These are phyloP conservation scores for Gallinago jamesoni DNA, from an alignment of 2,113 vertebrate species.

Conservation along the genomic window DNA sequence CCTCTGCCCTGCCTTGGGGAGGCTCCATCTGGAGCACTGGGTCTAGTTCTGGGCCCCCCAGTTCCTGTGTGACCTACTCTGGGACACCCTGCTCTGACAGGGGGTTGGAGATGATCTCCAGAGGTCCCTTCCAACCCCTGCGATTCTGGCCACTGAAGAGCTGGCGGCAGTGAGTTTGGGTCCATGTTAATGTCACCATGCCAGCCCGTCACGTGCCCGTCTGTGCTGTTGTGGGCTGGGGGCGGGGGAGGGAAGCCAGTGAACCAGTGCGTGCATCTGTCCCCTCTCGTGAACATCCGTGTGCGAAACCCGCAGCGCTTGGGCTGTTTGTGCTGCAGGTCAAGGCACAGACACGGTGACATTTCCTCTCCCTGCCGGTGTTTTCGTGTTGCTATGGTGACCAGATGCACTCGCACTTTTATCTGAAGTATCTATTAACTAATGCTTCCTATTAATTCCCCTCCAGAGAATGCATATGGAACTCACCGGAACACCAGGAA, in stretches of 20 bases:
- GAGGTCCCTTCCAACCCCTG: neutral
- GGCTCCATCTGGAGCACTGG: neutral
- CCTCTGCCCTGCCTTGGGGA: neutral
- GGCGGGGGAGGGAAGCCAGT: neutral
- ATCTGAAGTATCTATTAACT: constrained; percentile 67
- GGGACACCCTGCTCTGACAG: neutral
- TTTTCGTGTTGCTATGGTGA: constrained; percentile 70
- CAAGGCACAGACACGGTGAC: constrained; percentile 3
- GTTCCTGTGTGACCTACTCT: neutral
- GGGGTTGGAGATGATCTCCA: neutral
- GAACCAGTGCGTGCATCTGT: neutral
- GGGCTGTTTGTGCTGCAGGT: neutral
- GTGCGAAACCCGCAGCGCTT: neutral
- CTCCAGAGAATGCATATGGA: neutral
- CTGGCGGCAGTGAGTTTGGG: neutral
- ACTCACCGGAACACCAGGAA: neutral
- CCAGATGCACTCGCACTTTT: constrained; percentile 38
- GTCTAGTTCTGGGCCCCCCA: neutral
- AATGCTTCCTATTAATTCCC: constrained; percentile 41
- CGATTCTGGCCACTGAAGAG: accelerated
- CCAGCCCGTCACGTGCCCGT: accelerated
- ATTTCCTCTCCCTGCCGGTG: constrained; percentile 36
- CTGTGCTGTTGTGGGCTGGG: neutral
- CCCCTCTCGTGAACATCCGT: accelerated
- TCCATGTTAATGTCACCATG: accelerated